phyloP scores from a whole-genome alignment of 1,140 invertebrate species.

The Ceratoteleas bidentatus region DNA sequence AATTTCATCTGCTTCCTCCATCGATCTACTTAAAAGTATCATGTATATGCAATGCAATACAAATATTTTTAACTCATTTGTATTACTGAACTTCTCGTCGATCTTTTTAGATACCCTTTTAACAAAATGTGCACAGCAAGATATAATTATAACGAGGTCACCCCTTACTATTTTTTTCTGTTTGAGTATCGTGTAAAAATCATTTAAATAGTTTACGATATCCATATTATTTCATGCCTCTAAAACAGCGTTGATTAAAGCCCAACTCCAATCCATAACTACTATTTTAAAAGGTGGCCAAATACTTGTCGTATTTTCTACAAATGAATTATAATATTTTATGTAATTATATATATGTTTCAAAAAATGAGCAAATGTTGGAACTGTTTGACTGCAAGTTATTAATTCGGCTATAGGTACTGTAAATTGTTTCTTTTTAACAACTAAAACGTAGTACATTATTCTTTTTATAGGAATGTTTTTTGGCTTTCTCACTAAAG shows the following conservation, averaged over 20 bases:
- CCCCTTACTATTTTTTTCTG: background rate
- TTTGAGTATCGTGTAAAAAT: slow-evolving; percentile 7
- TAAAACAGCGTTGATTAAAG: slow-evolving; percentile 49
- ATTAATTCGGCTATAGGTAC: slow-evolving; percentile 49
- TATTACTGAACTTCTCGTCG: slow-evolving; percentile 18
- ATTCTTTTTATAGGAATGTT: slow-evolving; percentile 24
- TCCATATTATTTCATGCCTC: slow-evolving; percentile 33
- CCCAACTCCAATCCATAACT: slow-evolving; percentile 57
- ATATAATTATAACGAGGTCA: slow-evolving; percentile 8
- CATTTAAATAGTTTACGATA: slow-evolving; percentile 30
- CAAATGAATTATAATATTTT: slow-evolving; percentile 30
- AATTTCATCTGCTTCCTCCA: slow-evolving; percentile 15
- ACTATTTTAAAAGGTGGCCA: slow-evolving; percentile 48
- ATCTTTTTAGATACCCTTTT: slow-evolving; percentile 20
- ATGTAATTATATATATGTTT: too few relatives aligned
- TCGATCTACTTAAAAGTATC: slow-evolving; percentile 12
- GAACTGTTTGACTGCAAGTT: background rate
- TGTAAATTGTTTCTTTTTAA: slow-evolving; percentile 16
- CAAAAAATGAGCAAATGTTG: slow-evolving; percentile 12
- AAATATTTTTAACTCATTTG: background rate
- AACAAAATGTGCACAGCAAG: slow-evolving; percentile 20
- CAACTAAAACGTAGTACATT: slow-evolving; percentile 40
- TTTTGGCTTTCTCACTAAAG: slow-evolving; percentile 19
- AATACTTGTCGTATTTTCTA: slow-evolving; percentile 9
- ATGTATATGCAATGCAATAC: slow-evolving; percentile 28